Base-by-base conservation (phyloP, 2,113 vertebrate genomes). In the Oreotrochilus melanogaster region DNA sequence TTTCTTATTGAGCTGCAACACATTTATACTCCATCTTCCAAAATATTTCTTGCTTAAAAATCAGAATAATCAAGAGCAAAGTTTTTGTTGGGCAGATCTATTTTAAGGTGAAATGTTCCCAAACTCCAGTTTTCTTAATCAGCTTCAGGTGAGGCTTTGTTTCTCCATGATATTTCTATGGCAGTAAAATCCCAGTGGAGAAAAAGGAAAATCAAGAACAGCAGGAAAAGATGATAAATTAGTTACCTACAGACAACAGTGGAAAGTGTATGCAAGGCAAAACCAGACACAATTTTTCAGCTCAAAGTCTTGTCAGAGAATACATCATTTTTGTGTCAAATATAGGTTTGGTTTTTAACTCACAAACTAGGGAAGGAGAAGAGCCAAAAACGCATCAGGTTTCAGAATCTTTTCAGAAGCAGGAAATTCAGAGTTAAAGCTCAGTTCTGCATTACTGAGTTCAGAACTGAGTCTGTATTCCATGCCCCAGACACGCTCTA, bases 1-100 rank as follows among this genome's bases (percentile, higher is more conserved):
- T 65, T 73, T 27, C 39, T 69, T 57, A 23, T 24, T 86, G 33
- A 47, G 21, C 54, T 57, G 11, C 39, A 37, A 60, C 23, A 79
- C 0, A 0, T 64, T 72, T 11, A 33, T 16, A 69, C 2, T 5
- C 21, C 16, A 28, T 15, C 27, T 84, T 43, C 45, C 39, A 45
- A 56, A 72, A 72, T 14, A 30, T 6, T 70, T 67, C 24, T 18
- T 27, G 17, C 14, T 70, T 65, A 45, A 80, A 80, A 27, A 31
- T n/a, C 22, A 9, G 17, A 85, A 74, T 18, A 39, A 37, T 43
- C 9, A 69, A 73, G n/a, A 11, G 17, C 28, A 80, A 51, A 78
- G 13, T 51, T 74, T 37, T 10, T 53, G 42, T 3, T 43, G 37
- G 56, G 65, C 7, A 61, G n/a, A 30, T 27, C 15, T 25, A 6